Evolutionary conservation across 2,797 vertebrate genomes (phyloP).

Genomic region (Mus minutoides): DNA sequence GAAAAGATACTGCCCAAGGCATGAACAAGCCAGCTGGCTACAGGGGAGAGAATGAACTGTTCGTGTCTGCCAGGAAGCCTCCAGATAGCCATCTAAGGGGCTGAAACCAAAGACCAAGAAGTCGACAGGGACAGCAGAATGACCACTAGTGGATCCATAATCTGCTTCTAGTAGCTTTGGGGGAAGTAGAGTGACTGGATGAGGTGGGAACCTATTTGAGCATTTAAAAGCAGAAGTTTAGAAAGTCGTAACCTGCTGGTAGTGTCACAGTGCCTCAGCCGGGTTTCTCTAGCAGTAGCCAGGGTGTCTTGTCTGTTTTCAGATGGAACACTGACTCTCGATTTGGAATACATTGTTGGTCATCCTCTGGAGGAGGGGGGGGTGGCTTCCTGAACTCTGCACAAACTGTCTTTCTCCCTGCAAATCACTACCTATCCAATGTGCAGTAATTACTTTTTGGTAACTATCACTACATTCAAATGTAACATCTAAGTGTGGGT

Average conservation of each 20-base stretch:
- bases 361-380: not conserved
- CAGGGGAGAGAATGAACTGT: not conserved
- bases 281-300: not conserved
- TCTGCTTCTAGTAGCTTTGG: not conserved
- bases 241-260: not conserved
- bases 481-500: not conserved
- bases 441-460: not conserved
- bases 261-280: not conserved
- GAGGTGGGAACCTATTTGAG: not conserved
- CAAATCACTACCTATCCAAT: not conserved
- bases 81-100: constrained; percentile 63
- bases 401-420: not conserved
- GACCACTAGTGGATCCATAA: not conserved
- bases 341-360: not conserved
- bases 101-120: constrained; percentile 50
- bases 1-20: not conserved
- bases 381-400: not conserved
- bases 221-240: not conserved
- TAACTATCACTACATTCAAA: not conserved
- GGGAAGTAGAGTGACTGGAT: not conserved
- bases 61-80: not conserved
- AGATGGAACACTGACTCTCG: constrained; percentile 21
- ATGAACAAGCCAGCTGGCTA: not conserved
- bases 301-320: not conserved
- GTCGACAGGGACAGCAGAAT: not conserved